Conservation (phyloP, 2,113 vertebrate genomes). For the Plecotus auritus region DNA sequence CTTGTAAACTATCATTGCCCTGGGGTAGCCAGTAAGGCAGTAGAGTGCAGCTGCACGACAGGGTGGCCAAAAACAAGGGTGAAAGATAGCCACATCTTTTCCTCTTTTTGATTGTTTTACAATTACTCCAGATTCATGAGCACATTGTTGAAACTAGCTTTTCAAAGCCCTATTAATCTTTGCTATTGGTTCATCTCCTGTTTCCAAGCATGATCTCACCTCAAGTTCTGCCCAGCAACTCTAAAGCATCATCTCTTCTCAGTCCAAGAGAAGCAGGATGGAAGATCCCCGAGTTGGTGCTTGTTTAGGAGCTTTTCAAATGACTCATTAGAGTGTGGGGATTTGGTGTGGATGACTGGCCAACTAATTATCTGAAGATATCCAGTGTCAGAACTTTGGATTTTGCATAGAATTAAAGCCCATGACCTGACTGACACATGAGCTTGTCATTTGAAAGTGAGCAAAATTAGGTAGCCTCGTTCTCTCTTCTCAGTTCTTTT, state of each 20-base stretch:
- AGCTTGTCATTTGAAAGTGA: not conserved
- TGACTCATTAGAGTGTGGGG: conserved; percentile 27
- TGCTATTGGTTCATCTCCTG: conserved; percentile 43
- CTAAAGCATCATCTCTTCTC: conserved; percentile 16
- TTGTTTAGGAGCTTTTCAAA: conserved; percentile 38
- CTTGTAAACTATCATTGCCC: not conserved
- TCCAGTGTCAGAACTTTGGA: not conserved
- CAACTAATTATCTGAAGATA: conserved; percentile 20
- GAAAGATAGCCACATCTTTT: conserved; percentile 18
- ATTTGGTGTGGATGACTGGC: conserved; percentile 13
- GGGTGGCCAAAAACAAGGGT: not conserved
- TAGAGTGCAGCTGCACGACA: not conserved
- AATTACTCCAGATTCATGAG: conserved; percentile 13
- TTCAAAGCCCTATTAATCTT: conserved; percentile 57
- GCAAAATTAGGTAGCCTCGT: not conserved
- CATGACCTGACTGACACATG: not conserved
- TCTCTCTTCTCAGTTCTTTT: not conserved
- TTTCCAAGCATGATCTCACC: conserved; percentile 57
- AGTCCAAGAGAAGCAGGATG: not conserved
- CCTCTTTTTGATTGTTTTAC: conserved; percentile 33
- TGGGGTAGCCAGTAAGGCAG: not conserved
- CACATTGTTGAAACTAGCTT: conserved; percentile 59
- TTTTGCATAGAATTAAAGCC: not conserved
- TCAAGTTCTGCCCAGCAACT: not conserved
- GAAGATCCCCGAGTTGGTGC: not conserved